These are phyloP conservation scores for Climacteris rufus DNA, from an alignment of 2,113 vertebrate genomes.

Conservation along the genomic window DNA sequence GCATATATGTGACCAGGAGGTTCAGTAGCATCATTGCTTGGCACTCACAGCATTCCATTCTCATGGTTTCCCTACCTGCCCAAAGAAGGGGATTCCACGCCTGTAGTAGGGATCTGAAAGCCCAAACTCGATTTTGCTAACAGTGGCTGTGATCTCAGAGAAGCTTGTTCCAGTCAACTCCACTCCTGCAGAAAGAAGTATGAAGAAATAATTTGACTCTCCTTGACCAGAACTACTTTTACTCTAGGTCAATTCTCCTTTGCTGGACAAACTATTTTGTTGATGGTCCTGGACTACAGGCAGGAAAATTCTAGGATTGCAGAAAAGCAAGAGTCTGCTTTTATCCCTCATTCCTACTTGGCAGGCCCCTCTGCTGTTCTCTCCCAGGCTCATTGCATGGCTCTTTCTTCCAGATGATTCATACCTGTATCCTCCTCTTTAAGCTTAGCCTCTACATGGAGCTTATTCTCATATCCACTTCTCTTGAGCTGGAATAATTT, in stretches of 20 bases:
- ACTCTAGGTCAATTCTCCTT: not conserved
- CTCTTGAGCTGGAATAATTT: slow-evolving; percentile 73
- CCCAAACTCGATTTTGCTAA: slow-evolving; percentile 65
- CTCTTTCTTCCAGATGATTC: not conserved
- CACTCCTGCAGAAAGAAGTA: slow-evolving; percentile 52
- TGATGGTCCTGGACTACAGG: not conserved
- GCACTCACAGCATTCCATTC: not conserved
- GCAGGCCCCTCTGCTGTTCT: not conserved
- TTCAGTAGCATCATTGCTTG: not conserved
- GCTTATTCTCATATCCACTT: slow-evolving; percentile 61
- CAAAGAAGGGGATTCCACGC: slow-evolving; percentile 70
- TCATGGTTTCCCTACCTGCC: slow-evolving; percentile 60
- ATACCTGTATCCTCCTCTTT: slow-evolving; percentile 75
- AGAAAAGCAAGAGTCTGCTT: not conserved
- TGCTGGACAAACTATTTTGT: not conserved
- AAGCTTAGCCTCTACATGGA: slow-evolving; percentile 67
- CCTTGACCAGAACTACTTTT: not conserved
- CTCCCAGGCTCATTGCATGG: not conserved
- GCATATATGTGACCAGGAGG: not conserved
- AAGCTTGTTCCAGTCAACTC: slow-evolving; percentile 51
- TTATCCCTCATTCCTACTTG: not conserved
- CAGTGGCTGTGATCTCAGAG: slow-evolving; percentile 55
- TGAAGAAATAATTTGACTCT: not conserved
- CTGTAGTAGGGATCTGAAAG: slow-evolving; percentile 59
- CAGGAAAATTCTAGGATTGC: not conserved